phyloP scores from a whole-genome alignment of 2,888 invertebrate species.

The Eretmocerus hayati region DNA sequence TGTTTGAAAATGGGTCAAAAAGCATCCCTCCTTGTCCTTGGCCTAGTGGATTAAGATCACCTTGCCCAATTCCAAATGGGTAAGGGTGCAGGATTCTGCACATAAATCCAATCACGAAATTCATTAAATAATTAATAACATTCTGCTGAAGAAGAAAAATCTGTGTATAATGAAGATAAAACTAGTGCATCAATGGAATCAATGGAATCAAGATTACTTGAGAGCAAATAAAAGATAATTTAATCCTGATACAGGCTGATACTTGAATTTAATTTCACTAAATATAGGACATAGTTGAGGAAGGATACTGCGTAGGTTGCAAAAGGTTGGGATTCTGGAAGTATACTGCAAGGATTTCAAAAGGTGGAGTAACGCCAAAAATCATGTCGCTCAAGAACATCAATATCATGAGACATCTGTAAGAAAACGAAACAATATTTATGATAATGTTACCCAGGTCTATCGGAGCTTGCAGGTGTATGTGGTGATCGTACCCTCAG shows the following conservation, averaged over 20 bases:
- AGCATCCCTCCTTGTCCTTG: slow-evolving; percentile 73
- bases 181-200: no score
- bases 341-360: slow-evolving; percentile 19
- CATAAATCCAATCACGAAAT: no score
- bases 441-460: slow-evolving; percentile 12
- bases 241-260: no score
- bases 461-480: slow-evolving; percentile 2
- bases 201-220: no score
- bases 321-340: slow-evolving; percentile 6
- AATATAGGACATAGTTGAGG: no score
- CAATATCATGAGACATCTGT: slow-evolving; percentile 30
- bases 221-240: no score
- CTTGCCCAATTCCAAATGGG: slow-evolving; percentile 55
- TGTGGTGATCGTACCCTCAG: slow-evolving; percentile 27
- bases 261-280: no score
- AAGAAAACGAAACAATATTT: slow-evolving; percentile 21
- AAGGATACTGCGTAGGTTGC: slow-evolving; percentile 16
- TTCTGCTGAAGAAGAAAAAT: no score
- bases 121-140: no score
- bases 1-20: slow-evolving; percentile 55
- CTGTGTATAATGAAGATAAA: no score
- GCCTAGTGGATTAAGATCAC: slow-evolving; percentile 73
- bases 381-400: slow-evolving; percentile 27
- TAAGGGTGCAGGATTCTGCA: no score
- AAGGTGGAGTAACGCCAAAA: slow-evolving; percentile 25